Percentiles rank a stretch among this genome's conserved stretches.
Conservation (phyloP, 2,797 vertebrate genomes). For the Gymnoscopelus microlampas region DNA sequence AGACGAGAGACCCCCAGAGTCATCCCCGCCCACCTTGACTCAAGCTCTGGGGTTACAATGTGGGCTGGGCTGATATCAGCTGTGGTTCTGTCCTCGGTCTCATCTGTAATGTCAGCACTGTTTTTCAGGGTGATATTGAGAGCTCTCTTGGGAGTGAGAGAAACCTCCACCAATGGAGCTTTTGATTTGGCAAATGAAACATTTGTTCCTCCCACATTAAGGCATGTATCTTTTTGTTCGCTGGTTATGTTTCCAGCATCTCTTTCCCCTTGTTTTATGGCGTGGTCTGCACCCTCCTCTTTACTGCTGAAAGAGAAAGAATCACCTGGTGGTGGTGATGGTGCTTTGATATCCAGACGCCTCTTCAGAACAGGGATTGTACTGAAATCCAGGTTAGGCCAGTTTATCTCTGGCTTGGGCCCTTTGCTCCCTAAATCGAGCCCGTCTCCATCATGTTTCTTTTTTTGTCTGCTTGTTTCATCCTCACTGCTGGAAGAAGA, state of each 20-base stretch:
- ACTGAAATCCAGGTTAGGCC: neutral
- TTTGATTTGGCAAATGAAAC: no score
- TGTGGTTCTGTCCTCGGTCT: neutral
- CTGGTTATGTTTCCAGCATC: no score
- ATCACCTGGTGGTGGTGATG: constrained; percentile 5
- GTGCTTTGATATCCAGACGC: constrained; percentile 26
- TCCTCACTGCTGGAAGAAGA: constrained; percentile 37
- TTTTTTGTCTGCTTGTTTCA: constrained; percentile 22
- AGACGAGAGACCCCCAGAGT: constrained; percentile 66
- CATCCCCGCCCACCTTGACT: constrained; percentile 64
- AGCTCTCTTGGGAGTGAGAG: no score
- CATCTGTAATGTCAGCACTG: no score
- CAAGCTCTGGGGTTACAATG: constrained; percentile 43
- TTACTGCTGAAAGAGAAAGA: no score
- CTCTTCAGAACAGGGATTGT: constrained; percentile 23
- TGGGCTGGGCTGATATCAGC: neutral
- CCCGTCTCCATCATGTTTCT: neutral
- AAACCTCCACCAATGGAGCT: no score
- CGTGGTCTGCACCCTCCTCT: no score
- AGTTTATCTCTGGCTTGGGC: neutral
- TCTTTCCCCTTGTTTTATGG: no score
- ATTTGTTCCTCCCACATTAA: no score
- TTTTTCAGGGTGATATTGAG: no score
- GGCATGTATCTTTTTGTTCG: no score
- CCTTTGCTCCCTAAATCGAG: neutral